Conservation (phyloP, 2,113 vertebrate genomes). For the Raja brachyura region DNA sequence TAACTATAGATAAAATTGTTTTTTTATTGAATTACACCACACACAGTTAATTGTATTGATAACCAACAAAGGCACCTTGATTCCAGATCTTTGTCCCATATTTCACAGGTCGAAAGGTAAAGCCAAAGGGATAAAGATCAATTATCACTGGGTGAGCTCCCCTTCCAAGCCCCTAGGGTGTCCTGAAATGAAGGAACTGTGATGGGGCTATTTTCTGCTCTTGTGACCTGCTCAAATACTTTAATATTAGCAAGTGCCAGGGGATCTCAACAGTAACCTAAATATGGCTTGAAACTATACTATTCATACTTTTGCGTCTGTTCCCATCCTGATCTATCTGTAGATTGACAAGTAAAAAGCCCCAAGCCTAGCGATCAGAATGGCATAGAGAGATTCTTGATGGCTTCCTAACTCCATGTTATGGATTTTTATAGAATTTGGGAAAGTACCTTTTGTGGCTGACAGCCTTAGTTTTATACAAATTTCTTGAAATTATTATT, state of each 20-base stretch:
- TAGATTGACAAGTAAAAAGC: not conserved
- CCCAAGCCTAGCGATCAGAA: not conserved
- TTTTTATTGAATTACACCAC: not conserved
- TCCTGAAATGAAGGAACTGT: not conserved
- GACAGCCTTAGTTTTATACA: no score
- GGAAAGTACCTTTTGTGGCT: no score
- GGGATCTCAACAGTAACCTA: not conserved
- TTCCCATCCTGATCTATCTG: not conserved
- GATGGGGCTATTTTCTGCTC: not conserved
- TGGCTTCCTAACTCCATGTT: not conserved
- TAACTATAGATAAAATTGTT: not conserved
- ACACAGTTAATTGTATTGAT: not conserved
- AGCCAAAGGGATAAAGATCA: not conserved
- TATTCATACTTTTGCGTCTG: not conserved
- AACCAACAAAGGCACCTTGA: not conserved
- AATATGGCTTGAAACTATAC: not conserved
- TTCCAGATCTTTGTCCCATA: not conserved
- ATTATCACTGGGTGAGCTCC: not conserved
- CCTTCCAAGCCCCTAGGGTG: not conserved
- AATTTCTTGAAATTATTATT: no score
- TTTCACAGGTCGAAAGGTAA: not conserved
- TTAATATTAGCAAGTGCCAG: not conserved
- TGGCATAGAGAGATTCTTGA: not conserved
- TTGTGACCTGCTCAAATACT: no score
- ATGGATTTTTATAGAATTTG: no score